Base-by-base conservation (phyloP, 2,797 vertebrate species). In the Serranus cabrilla region DNA sequence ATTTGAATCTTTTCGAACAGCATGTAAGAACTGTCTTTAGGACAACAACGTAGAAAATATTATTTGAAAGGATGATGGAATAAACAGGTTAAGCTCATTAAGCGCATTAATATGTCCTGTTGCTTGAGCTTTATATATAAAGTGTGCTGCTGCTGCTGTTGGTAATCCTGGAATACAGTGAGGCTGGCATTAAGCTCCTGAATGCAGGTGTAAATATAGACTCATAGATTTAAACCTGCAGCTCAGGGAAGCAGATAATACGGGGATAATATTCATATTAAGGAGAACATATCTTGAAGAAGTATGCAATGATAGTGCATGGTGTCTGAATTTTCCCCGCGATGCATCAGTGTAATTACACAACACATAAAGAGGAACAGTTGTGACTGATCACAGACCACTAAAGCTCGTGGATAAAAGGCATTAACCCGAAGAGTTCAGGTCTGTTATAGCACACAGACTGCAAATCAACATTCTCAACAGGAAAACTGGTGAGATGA, bases 71-170 rank as follows among this genome's bases (percentile, higher is more conserved):
- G 42, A 51, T 11, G 57, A 17, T 73, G 59, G 67, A 76, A 74
- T 65, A 82, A 84, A 84, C 66, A 78, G 56, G 67, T 81, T 91
- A 92, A 92, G 78, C 91, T 85, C 65, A 85, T 92, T 90, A 90
- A 71, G 40, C 14, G 49, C 55, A 78, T 88, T 83, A 84, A 78
- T 83, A 70, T 83, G 81, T 79, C 76, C 80, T 74, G 76, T 77
- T 76, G 75, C 68, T 69, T 64, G 51, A 87, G 85, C 60, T 82
- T 45, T 59, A 64, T 58, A 46, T 65, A 57, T 65, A 57, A 56
- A 76, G 43, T 20, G 10, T 55, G 51, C 1, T 40, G 58, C 76
- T 34, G 58, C 76, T 77, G 69, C 31, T 82, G 82, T 50, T 71
- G 59, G 25, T 92, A 93, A 93, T 92, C 90, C 89, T 72, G 25